phyloP scores from a whole-genome alignment of 2,797 vertebrate species.

The Neosilurus hyrtlii region DNA sequence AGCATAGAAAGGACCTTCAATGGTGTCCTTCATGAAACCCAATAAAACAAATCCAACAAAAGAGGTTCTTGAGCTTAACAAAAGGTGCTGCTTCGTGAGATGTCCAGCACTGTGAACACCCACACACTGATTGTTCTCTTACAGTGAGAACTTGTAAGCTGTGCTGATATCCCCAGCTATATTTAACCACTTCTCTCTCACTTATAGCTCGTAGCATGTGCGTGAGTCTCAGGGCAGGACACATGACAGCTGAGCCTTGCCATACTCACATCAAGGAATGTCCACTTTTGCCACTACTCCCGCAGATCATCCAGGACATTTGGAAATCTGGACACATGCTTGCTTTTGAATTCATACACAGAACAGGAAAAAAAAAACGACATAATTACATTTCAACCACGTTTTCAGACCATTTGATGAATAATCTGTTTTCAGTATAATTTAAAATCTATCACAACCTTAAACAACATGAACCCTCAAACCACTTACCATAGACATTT shows the following conservation, averaged over 20 bases:
- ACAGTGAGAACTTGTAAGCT: slow-evolving; percentile 75
- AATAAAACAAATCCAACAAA: slow-evolving; percentile 27
- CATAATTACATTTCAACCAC: slow-evolving; percentile 3
- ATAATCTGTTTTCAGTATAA: neutral
- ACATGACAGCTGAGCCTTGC: slow-evolving; percentile 86
- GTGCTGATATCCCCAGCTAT: slow-evolving; percentile 79
- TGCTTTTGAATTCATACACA: slow-evolving; percentile 7
- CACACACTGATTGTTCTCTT: slow-evolving; percentile 63
- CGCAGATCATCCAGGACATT: slow-evolving; percentile 46
- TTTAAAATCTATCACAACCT: slow-evolving; percentile 20
- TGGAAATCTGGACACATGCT: slow-evolving; percentile 10
- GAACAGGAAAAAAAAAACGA: neutral
- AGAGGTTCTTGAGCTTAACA: slow-evolving; percentile 69
- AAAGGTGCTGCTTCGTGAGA: slow-evolving; percentile 68
- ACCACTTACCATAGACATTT: slow-evolving; percentile 25
- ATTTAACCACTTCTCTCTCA: slow-evolving; percentile 88
- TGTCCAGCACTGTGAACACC: slow-evolving; percentile 69
- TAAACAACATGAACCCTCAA: slow-evolving; percentile 17
- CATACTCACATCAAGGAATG: slow-evolving; percentile 66
- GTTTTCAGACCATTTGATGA: slow-evolving; percentile 9
- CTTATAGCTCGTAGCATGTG: slow-evolving; percentile 88
- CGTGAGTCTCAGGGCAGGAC: slow-evolving; percentile 75
- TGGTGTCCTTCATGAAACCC: slow-evolving; percentile 66
- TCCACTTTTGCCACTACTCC: slow-evolving; percentile 60
- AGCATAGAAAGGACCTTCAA: slow-evolving; percentile 44